A percentile compares a stretch with the other conserved stretches of the same genome.
Evolutionary conservation across 2,888 invertebrate genomes (phyloP).

Genomic region (Hololepta plana): DNA sequence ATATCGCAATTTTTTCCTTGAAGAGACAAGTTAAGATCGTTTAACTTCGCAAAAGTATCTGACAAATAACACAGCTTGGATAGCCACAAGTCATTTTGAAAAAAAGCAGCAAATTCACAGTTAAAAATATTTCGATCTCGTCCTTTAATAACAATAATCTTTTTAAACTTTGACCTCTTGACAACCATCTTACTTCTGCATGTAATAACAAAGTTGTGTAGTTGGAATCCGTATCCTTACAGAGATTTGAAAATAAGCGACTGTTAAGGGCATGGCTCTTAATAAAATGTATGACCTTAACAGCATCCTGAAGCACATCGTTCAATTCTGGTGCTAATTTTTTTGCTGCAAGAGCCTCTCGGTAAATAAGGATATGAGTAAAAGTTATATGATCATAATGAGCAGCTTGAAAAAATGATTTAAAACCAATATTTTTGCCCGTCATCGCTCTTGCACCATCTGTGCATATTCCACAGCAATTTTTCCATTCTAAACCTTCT

Average conservation of each 20-base stretch:
- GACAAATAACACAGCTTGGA: too few species aligned
- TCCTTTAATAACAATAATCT: constrained; percentile 12
- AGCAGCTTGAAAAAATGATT: constrained; percentile 8
- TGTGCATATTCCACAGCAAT: constrained; percentile 11
- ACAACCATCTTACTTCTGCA: constrained; percentile 14
- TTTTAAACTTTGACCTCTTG: constrained; percentile 11
- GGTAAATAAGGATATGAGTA: constrained; percentile 10
- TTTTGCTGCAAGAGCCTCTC: constrained; percentile 8
- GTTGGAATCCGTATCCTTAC: constrained; percentile 12
- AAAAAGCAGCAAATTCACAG: constrained; percentile 8
- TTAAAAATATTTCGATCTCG: constrained; percentile 13
- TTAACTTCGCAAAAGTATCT: too few species aligned
- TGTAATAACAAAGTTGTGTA: constrained; percentile 13
- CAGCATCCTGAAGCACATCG: constrained; percentile 10
- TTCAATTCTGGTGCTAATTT: constrained; percentile 7
- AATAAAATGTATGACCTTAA: constrained; percentile 14
- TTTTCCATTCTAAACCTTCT: constrained; percentile 10
- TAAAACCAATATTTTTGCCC: constrained; percentile 7
- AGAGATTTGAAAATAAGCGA: constrained; percentile 13
- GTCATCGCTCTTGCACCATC: constrained; percentile 10
- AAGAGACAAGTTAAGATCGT: too few species aligned
- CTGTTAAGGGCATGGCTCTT: constrained; percentile 13
- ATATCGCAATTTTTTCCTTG: constrained; percentile 8
- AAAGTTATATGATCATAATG: constrained; percentile 9
- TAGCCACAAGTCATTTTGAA: too few species aligned